Base-by-base conservation (phyloP, 2,797 vertebrate genomes). In the Manis pentadactyla region DNA sequence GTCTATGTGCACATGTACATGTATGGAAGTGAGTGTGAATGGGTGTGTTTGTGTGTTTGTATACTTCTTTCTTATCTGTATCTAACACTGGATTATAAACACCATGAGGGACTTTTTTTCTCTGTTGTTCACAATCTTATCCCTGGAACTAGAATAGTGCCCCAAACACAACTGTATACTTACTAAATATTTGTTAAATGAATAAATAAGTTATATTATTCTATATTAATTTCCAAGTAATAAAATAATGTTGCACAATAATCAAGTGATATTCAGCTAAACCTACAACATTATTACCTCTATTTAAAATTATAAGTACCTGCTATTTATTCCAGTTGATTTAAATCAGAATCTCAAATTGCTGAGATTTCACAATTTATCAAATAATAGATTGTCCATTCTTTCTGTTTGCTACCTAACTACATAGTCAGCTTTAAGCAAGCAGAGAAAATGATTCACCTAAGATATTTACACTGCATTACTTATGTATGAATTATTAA, bases 401-500 rank as follows among this genome's bases (percentile, higher is more conserved):
- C 23, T 96, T 96, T 68, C 31, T 88, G 14, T 96, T 97, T 93
- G 66, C 11, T 90, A 84, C 31, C 42, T 86, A 94, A 82, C 46
- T 81, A 86, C 61, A 95, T 55, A 90, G 92, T 84, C 31, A 25
- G 7, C 63, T 97, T 37, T 73, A 73, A 63, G 12, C 63, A 91
- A 93, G 71, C 49, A 84, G 59, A 92, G 46, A 92, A 97, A 93
- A 90, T 71, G 7, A 87, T 82, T 93, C 49, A 69, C 78, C 71
- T 91, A 79, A 83, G 37, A 90, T 95, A 91, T 85, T 90, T 90
- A 64, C 4, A 71, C 10, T 63, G 31, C 39, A 79, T 97, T 82
- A 97, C 71, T 75, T 95, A 94, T 91, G 82, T 78, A 77, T 85
- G 19, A 11, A 96, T 94, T 87, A 49, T 93, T 93, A 66, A 96